Conservation (phyloP, 1,140 invertebrate species). For the Oryzaephilus surinamensis region DNA sequence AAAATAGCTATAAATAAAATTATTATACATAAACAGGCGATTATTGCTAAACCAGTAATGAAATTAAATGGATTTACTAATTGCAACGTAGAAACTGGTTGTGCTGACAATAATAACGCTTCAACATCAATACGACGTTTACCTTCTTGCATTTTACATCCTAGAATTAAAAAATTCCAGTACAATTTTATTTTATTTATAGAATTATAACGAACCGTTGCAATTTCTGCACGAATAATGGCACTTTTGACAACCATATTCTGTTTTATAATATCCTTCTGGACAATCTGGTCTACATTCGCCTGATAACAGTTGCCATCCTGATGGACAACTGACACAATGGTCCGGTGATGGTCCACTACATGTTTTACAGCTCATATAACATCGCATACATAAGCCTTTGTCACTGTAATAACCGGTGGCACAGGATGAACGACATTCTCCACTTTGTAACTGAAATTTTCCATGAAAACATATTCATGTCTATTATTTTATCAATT, state of each 20-base stretch:
- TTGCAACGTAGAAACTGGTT: constrained; percentile 35
- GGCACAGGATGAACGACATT: constrained; percentile 65
- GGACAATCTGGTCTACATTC: constrained; percentile 77
- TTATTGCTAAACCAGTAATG: constrained; percentile 52
- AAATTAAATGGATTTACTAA: constrained; percentile 44
- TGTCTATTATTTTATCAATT: neutral
- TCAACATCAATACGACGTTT: constrained; percentile 35
- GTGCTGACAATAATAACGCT: constrained; percentile 32
- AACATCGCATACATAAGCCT: constrained; percentile 69
- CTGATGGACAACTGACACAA: constrained; percentile 68
- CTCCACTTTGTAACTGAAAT: constrained; percentile 56
- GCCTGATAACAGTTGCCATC: constrained; percentile 66
- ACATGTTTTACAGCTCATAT: constrained; percentile 74
- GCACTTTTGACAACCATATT: constrained; percentile 70
- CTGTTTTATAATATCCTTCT: constrained; percentile 67
- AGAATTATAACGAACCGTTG: constrained; percentile 43
- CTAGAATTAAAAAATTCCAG: constrained; percentile 17
- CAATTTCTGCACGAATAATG: constrained; percentile 75
- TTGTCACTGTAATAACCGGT: constrained; percentile 73
- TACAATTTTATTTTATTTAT: neutral
- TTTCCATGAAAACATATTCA: constrained; percentile 1
- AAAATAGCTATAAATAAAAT: constrained; percentile 56
- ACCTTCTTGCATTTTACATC: constrained; percentile 33
- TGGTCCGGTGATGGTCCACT: constrained; percentile 66
- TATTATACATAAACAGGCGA: constrained; percentile 52